Evolutionary conservation across 2,888 invertebrate species (phyloP).

Genomic region (Neoitamus cyanurus): DNA sequence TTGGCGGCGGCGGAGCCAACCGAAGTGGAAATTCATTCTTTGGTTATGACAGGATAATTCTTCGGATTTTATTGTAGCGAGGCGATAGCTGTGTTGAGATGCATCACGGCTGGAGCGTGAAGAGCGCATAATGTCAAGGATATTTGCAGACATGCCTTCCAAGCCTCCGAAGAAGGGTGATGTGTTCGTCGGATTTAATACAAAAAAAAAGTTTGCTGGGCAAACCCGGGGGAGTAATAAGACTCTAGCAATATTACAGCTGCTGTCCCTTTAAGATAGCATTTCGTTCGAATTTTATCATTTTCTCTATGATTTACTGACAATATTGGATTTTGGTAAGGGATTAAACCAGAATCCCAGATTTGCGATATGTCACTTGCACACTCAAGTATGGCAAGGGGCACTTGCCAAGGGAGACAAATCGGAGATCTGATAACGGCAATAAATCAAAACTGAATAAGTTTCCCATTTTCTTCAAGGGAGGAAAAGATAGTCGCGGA

Average conservation of each 20-base stretch:
- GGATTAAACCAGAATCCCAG: slow-evolving; percentile 46
- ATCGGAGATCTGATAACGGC: slow-evolving; percentile 19
- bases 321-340: slow-evolving; percentile 42
- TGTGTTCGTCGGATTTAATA: background rate
- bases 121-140: background rate
- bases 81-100: background rate
- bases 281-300: slow-evolving; percentile 21
- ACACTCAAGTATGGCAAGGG: slow-evolving; percentile 14
- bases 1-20: background rate
- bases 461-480: slow-evolving; percentile 6
- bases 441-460: slow-evolving; percentile 16
- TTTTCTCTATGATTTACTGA: slow-evolving; percentile 43
- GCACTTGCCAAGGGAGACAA: slow-evolving; percentile 21
- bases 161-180: background rate
- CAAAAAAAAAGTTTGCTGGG: background rate
- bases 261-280: slow-evolving; percentile 4
- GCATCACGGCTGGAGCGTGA: slow-evolving; percentile 12
- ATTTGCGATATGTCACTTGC: slow-evolving; percentile 47
- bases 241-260: background rate
- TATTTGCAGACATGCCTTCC: slow-evolving; percentile 9
- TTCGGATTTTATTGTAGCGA: slow-evolving; percentile 9
- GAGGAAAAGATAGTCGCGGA: background rate
- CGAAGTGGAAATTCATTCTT: slow-evolving; percentile 17
- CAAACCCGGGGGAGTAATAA: slow-evolving; percentile 37
- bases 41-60: slow-evolving; percentile 40